phyloP scores from a whole-genome alignment of 2,888 invertebrate species.

The Xylophagus ater region DNA sequence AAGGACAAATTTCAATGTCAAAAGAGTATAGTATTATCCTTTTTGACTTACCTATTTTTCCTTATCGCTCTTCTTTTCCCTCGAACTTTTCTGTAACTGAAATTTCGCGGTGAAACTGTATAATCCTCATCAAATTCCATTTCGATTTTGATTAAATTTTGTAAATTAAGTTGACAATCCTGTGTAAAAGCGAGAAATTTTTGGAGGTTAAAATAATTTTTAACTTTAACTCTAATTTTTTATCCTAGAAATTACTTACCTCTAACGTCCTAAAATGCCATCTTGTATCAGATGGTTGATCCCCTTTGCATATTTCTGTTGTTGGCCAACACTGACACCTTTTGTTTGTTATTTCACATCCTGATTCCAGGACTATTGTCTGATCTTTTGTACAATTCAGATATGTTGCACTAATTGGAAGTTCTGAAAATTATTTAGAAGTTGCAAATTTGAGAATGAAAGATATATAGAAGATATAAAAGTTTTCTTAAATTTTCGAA shows the following conservation, averaged over 20 bases:
- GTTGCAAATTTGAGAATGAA: no score
- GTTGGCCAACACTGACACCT: slow-evolving; percentile 39
- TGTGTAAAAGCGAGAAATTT: slow-evolving; percentile 16
- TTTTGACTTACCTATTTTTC: slow-evolving; percentile 29
- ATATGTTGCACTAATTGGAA: slow-evolving; percentile 28
- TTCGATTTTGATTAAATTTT: slow-evolving; percentile 38
- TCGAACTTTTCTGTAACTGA: slow-evolving; percentile 35
- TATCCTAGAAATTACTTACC: slow-evolving; percentile 21
- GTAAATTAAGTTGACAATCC: slow-evolving; percentile 40
- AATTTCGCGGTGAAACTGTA: slow-evolving; percentile 37
- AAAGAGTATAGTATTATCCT: no score
- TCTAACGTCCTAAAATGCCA: slow-evolving; percentile 38
- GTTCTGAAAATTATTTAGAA: slow-evolving; percentile 25
- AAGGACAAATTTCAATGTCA: no score
- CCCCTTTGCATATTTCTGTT: slow-evolving; percentile 33
- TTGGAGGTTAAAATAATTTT: neutral
- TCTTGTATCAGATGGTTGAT: slow-evolving; percentile 27
- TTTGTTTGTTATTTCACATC: slow-evolving; percentile 39
- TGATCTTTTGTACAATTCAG: slow-evolving; percentile 35
- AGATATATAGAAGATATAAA: no score
- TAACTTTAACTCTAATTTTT: neutral
- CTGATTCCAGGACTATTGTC: slow-evolving; percentile 33
- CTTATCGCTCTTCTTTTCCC: slow-evolving; percentile 34
- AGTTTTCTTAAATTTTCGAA: no score
- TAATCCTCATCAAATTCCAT: slow-evolving; percentile 40